Evolutionary conservation across 1,140 invertebrate genomes (phyloP).

Genomic region (Luehdorfia chinensis): DNA sequence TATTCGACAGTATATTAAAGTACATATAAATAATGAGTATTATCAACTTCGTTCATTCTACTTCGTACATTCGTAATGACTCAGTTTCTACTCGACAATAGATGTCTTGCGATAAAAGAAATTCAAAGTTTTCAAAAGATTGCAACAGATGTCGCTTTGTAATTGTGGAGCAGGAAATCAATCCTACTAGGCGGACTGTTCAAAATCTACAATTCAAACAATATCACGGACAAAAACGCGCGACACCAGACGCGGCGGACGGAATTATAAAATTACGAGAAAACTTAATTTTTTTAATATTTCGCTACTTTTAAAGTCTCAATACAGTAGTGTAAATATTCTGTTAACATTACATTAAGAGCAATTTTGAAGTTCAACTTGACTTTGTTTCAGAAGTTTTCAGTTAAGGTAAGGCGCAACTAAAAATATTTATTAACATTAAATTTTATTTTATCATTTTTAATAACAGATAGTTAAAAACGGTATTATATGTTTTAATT

Average conservation of each 20-base stretch:
- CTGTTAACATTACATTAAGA: background rate
- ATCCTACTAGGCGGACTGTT: conserved; percentile 45
- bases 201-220: conserved; percentile 61
- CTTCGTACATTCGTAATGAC: too few species aligned
- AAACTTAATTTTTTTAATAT: conserved; percentile 3
- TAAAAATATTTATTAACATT: background rate
- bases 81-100: conserved; percentile 32
- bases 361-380: background rate
- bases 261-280: conserved; percentile 9
- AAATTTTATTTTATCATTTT: background rate
- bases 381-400: background rate
- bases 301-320: conserved; percentile 9
- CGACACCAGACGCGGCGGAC: conserved; percentile 24
- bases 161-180: conserved; percentile 25
- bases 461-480: too few species aligned
- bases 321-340: conserved; percentile 15
- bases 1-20: too few species aligned
- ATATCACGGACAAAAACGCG: conserved; percentile 54
- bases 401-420: background rate
- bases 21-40: too few species aligned
- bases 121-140: background rate
- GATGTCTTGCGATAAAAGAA: conserved; percentile 32
- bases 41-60: too few species aligned
- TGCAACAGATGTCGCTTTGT: conserved; percentile 36
- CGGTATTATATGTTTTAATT: too few species aligned